Evolutionary conservation across 2,797 vertebrate species (phyloP).

Genomic region (Kryptolebias ocellatus): DNA sequence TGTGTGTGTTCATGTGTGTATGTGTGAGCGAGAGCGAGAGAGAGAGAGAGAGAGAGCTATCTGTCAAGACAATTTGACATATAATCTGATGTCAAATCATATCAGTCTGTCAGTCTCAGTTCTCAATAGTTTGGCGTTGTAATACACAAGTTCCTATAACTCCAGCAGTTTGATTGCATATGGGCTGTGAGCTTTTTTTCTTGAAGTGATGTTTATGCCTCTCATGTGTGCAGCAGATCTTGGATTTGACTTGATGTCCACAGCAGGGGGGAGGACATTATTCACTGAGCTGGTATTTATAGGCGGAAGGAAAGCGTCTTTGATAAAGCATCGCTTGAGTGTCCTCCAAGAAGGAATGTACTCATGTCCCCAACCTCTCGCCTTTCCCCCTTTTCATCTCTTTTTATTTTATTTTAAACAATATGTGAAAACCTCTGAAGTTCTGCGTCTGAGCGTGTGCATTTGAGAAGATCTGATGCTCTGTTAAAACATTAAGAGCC

Average conservation of each 20-base stretch:
- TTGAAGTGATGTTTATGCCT: slow-evolving; percentile 2
- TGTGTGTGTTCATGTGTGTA: too few species aligned
- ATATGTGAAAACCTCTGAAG: slow-evolving; percentile 28
- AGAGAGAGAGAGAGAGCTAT: too few species aligned
- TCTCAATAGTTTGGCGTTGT: slow-evolving; percentile 11
- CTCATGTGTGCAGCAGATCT: slow-evolving; percentile 80
- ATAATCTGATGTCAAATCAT: too few species aligned
- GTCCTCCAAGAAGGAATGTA: slow-evolving; percentile 71
- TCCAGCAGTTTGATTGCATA: slow-evolving; percentile 25
- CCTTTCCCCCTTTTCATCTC: slow-evolving; percentile 60
- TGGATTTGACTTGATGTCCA: slow-evolving; percentile 52
- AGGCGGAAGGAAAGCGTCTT: slow-evolving; percentile 74
- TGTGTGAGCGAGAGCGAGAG: too few species aligned
- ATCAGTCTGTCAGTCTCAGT: too few species aligned
- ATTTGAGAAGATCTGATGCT: slow-evolving; percentile 31
- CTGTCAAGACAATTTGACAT: too few species aligned
- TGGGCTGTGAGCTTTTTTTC: neutral
- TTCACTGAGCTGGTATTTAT: slow-evolving; percentile 78
- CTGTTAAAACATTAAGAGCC: slow-evolving; percentile 35
- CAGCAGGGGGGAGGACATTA: slow-evolving; percentile 50
- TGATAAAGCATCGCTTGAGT: slow-evolving; percentile 66
- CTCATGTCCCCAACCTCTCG: slow-evolving; percentile 67
- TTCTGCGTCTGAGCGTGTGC: slow-evolving; percentile 4
- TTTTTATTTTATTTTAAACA: slow-evolving; percentile 55
- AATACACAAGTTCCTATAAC: slow-evolving; percentile 7